Base-by-base conservation (phyloP, 2,113 vertebrate species). In the Sylvilagus bachmani region DNA sequence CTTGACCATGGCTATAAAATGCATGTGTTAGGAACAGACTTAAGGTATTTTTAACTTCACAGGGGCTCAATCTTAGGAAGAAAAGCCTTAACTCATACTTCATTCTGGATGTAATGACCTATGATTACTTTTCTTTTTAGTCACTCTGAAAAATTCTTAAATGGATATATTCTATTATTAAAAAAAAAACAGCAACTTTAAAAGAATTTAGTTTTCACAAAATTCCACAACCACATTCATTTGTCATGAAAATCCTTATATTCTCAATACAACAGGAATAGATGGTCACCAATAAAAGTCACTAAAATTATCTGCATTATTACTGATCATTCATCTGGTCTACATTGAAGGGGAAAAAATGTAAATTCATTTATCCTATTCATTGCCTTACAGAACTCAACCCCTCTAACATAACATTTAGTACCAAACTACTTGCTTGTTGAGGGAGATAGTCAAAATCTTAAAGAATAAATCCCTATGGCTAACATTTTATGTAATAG, bases 81-180 rank as follows among this genome's bases (percentile, higher is more conserved):
- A 95, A 89, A 91, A 92, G 21, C 31, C 19, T 38, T 33, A 66
- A 78, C 71, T 75, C 55, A 89, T 53, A 91, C 62, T 86, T 94
- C 22, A 29, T 86, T 91, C 36, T 91, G 21, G 25, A 82, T 82
- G 0, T 86, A 89, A 79, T 87, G n/a, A 66, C 33, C 70, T 11
- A 81, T 70, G 58, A 90, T 93, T 74, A 75, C 29, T 70, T 67
- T 36, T 81, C 7, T 90, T 86, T 90, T 81, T 16, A 85, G 62
- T 81, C 62, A 58, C 78, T 86, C 24, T 44, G 55, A 67, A 62
- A 82, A 74, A 27, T 14, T 6, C 29, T 31, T 51, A 91, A 70
- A 55, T 69, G 27, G 31, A 55, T 85, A 1, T 82, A 64, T 85
- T 81, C 95, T 85, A 22, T 55, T 85, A n/a, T 53, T 91, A 85